phyloP scores from a whole-genome alignment of 2,113 vertebrate genomes.

The Galeopterus variegatus region DNA sequence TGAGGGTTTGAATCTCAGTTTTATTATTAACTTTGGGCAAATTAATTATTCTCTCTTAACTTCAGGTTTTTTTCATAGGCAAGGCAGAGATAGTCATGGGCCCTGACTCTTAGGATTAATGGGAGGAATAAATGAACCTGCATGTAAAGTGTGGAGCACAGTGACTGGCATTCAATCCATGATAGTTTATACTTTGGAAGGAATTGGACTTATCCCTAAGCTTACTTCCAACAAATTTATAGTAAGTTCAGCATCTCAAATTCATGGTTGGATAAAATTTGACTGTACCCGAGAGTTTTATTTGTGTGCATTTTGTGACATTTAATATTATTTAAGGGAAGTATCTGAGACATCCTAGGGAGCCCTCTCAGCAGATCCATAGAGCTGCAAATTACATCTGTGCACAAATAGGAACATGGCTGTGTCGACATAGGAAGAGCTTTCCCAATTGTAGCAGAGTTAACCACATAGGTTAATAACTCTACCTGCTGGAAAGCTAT shows the following conservation, averaged over 20 bases:
- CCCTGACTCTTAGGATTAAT: not conserved
- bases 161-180: not conserved
- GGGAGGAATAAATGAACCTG: not conserved
- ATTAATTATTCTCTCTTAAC: not conserved
- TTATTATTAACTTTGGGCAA: not conserved
- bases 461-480: not conserved
- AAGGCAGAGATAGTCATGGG: not conserved
- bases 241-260: not conserved
- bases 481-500: not conserved
- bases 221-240: not conserved
- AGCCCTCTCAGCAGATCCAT: not conserved
- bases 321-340: not conserved
- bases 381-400: constrained; percentile 51
- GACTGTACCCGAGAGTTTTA: not conserved
- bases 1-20: not conserved
- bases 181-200: not conserved
- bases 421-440: not conserved
- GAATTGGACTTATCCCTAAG: not conserved
- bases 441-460: not conserved
- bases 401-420: not conserved
- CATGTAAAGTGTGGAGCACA: not conserved
- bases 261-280: not conserved
- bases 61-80: not conserved
- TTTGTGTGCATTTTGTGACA: not conserved
- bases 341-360: not conserved